Base-by-base conservation (phyloP, 2,113 vertebrate species). In the Pungitius pungitius region DNA sequence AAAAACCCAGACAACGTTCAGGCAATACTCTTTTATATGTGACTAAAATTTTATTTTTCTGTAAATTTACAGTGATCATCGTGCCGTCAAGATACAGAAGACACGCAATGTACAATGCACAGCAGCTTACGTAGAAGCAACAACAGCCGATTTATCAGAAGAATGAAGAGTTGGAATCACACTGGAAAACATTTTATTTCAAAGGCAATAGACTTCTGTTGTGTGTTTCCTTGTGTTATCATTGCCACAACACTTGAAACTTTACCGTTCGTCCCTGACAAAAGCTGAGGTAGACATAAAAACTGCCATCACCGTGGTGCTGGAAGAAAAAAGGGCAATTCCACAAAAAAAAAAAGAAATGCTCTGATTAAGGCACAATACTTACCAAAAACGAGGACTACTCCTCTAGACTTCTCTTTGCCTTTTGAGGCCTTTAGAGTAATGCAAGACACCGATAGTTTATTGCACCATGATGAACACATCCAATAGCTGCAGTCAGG, bases 291-390 rank as follows among this genome's bases (percentile, higher is more conserved):
- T 88, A 91, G 87, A 90, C 74, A 40, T 72, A 54, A 66, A 90
- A 82, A n/a, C 62, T 63, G 9, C 73, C 63, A 60, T 64, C 52
- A 43, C 73, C 61, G 80, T 58, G 78, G 73, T 80, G 63, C 83
- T 82, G 67, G 45, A 75, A 86, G 81, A 81, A 82, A 77, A 84
- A 74, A 77, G 73, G 80, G 80, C 84, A 91, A 85, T 87, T 89
- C 73, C 55, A 73, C n/a, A n/a, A n/a, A n/a, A n/a, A n/a, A 69
- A 77, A 84, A 42, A 75, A 89, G 84, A 73, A 73, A 87, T 85
- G 49, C 27, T 78, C 37, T 77, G 86, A 87, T 87, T 78, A 89
- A 91, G 92, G 90, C 90, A 91, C 87, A 85, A 78, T 77, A 59
- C 88, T 81, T 73, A 54, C 42, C 56, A 56, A 75, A 83, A 73